Percentiles rank a stretch among this genome's conserved stretches.
Evolutionary conservation across 23 tunicate species (phyloP).

Genomic region (Ciona savignyi): DNA sequence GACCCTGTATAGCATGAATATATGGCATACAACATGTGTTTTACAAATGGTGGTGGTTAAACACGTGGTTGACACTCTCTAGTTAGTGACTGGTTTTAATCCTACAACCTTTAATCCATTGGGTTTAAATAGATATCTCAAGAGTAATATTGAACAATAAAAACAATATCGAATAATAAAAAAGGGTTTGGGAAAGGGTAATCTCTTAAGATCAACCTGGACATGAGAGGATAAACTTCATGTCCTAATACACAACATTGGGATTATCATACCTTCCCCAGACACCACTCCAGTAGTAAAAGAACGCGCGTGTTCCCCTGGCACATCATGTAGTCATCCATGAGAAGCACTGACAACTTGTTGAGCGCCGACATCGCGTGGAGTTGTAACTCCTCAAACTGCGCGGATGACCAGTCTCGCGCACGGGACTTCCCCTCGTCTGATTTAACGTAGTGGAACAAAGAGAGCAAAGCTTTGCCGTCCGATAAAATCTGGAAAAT

Average conservation of each 20-base stretch:
- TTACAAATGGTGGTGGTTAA: too few species aligned
- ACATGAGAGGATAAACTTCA: neutral
- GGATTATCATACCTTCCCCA: constrained; percentile 22
- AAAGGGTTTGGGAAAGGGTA: neutral
- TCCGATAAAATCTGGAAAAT: constrained; percentile 59
- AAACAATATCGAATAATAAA: neutral
- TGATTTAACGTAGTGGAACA: constrained; percentile 65
- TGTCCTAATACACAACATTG: neutral
- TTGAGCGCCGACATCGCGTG: constrained; percentile 75
- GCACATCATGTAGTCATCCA: constrained; percentile 76
- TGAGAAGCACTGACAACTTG: constrained; percentile 39
- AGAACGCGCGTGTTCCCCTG: constrained; percentile 82
- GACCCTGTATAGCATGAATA: too few species aligned
- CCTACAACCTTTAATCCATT: too few species aligned
- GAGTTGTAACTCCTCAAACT: constrained; percentile 93
- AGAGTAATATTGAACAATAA: too few species aligned
- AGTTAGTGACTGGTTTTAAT: too few species aligned
- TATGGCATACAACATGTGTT: too few species aligned
- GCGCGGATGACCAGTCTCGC: constrained; percentile 84
- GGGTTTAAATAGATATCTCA: too few species aligned
- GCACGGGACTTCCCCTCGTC: constrained; percentile 38
- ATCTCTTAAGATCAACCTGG: neutral
- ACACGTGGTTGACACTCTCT: too few species aligned
- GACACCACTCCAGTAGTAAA: constrained; percentile 83
- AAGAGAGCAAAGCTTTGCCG: constrained; percentile 68